Base-by-base conservation (phyloP, 2,888 invertebrate species). In the Torymus aiolomorphi region DNA sequence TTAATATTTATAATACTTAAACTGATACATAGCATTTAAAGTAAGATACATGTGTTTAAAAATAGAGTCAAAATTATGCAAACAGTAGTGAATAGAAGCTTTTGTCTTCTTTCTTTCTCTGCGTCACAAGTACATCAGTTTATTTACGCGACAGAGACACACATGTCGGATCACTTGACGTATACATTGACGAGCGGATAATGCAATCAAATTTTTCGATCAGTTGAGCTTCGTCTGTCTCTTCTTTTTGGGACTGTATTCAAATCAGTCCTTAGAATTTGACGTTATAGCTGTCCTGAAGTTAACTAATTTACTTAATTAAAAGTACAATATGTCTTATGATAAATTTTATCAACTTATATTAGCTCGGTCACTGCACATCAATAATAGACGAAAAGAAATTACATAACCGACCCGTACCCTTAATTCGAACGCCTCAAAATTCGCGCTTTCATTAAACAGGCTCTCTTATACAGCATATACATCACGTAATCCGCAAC, bases 121-220 rank as follows among this genome's bases (percentile, higher is more conserved):
- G 63, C 52, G 61, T 72, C 71, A 61, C 12, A 49, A 14, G 57
- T 16, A 2, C 42, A 71, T 59, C 73, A 18, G 54, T 73, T 24
- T 42, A 63, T 31, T 54, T 63, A 42, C 63, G 24, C 54, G 51
- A 8, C n/a, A 42, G 24, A 11, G 52, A 20, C 73, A 20, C 73
- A 18, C 63, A 52, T 73, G 63, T 56, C 63, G 42, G 63, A 73
- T 73, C 73, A 63, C 54, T 63, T 62, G 73, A 62, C 72, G 31
- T 49, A 51, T 24, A 18, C 8, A 8, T 24, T 54, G 13, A n/a
- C 63, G 31, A 11, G 16, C 24, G 10, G 16, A 73, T 54, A 52
- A 62, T 52, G 52, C 62, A 72, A 73, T 73, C 63, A 11, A 14
- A 18, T n/a, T 54, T 62, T 51, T 8, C 61, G 13, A 42, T 59